phyloP scores from a whole-genome alignment of 2,113 vertebrate genomes.

The Myotis davidii region DNA sequence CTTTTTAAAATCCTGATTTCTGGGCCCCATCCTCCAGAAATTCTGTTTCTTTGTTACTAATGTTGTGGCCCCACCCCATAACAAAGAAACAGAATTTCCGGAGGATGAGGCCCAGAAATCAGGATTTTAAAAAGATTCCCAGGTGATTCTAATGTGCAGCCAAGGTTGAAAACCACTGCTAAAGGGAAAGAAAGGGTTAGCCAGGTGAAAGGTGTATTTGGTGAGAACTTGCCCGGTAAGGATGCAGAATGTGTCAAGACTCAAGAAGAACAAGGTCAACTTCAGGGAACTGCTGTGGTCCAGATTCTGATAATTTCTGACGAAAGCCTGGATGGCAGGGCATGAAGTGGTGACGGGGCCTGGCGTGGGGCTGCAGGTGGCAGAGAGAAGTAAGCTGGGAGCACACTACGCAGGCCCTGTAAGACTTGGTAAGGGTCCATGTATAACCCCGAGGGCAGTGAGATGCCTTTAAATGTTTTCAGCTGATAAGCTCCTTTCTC shows the following conservation, averaged over 20 bases:
- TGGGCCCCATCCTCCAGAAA: no score
- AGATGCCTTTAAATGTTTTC: neutral
- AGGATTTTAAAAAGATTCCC: no score
- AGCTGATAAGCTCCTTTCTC: neutral
- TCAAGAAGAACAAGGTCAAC: neutral
- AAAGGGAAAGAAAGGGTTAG: neutral
- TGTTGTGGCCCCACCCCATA: no score
- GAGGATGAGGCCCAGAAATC: no score
- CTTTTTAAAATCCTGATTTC: no score
- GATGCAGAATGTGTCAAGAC: neutral
- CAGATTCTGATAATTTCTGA: neutral
- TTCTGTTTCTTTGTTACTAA: no score
- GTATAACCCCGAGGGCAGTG: neutral
- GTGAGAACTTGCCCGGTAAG: neutral
- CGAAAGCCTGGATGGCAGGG: neutral
- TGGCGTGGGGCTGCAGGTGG: neutral
- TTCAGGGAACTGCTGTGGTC: neutral
- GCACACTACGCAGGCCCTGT: fast-evolving
- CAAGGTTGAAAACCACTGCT: neutral
- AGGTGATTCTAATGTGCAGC: no score
- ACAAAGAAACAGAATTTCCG: no score
- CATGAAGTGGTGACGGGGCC: neutral
- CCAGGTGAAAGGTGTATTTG: neutral
- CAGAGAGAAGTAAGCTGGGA: neutral
- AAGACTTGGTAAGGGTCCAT: neutral